Evolutionary conservation across 2,797 vertebrate genomes (phyloP), one percentile per base, ranked within the genome.

Genomic region (Bovichtus variegatus): DNA sequence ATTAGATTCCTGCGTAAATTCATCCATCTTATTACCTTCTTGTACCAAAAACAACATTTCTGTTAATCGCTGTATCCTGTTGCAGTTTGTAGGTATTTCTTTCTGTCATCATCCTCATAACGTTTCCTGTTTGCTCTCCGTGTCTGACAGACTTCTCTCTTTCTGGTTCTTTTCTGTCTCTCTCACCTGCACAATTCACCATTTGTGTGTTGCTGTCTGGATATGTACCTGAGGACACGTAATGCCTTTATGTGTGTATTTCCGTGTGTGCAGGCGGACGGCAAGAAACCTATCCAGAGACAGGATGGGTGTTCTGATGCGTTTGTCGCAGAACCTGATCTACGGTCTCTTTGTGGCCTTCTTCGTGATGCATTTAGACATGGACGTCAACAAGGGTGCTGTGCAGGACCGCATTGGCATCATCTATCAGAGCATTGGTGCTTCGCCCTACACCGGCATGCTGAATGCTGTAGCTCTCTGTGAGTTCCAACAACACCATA

Each of bases 391-490:
- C 21, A 96, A 96, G 76, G 98, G 97, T 10, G 98, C 97, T 0
- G 72, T 98, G 62, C 98, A 99, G 92, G 97, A 99, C 86, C 96
- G 97, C 0, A 94, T 99, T 7, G 98, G 97, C 63, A 91, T 99
- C 75, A 81, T 99, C 86, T 99, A 99, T 89, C 97, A 98, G 93
- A 93, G 95, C 2, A 90, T 98, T 59, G 97, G 95, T 0, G 96
- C 96, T 16, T 92, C 94, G 0, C 97, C 97, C 0, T 98, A 98
- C 92, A 98, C 97, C 0, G 98, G 98, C 87, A 97, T 99, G 95
- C 96, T 99, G 82, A 99, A 99, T 9, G 97, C 97, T 2, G 95
- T 98, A 29, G 96, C 95, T 18, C 94, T 98, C 80, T 99, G 98
- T 99, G 92, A 97, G 98, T 97, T 29, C 16, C 23, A 27, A 43